Base-by-base conservation (phyloP, 2,113 vertebrate genomes). In the Dipodomys merriami region DNA sequence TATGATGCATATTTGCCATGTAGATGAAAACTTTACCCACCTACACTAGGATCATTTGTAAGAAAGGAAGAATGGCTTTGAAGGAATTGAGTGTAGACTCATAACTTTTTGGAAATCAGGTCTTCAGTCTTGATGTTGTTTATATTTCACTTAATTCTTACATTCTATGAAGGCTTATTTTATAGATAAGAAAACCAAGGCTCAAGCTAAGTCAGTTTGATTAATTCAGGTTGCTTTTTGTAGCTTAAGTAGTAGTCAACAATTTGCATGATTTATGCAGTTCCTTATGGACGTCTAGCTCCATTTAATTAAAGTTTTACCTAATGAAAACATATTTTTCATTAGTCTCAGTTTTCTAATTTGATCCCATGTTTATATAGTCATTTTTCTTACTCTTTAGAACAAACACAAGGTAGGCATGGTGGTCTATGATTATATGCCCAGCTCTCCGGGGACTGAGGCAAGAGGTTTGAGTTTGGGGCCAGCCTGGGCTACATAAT, bases 251-350 rank as follows among this genome's bases (percentile, higher is more conserved):
- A 81, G 4, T 84, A 88, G n/a, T 39, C 74, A 89, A 18, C 10
- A 74, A 19, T 84, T 80, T 86, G 39, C 9, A 7, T 87, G 60
- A 88, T 91, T 91, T 93, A 91, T 80, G 18, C 18, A 53, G 18
- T 69, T 85, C 67, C 76, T 78, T 44, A 78, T 76, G 30, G 30
- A 91, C 85, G 6, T 33, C 33, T 82, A 20, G 25, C 16, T 91
- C 19, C 88, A 18, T 89, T 87, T 83, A 84, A n/a, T 92, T 93
- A 90, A 89, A 89, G 74, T 20, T 5, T 79, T 91, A 88, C n/a
- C 81, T 81, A 85, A 69, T 53, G 46, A 82, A 85, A 88, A 84
- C n/a, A 84, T 62, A 49, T 65, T 77, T 73, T 49, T 30, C 44
- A 68, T 30, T 84, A 35, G 33, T 78, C 7, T 81, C 19, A 11